Conservation (phyloP, 2,113 vertebrate genomes). For the Petaurus breviceps region DNA sequence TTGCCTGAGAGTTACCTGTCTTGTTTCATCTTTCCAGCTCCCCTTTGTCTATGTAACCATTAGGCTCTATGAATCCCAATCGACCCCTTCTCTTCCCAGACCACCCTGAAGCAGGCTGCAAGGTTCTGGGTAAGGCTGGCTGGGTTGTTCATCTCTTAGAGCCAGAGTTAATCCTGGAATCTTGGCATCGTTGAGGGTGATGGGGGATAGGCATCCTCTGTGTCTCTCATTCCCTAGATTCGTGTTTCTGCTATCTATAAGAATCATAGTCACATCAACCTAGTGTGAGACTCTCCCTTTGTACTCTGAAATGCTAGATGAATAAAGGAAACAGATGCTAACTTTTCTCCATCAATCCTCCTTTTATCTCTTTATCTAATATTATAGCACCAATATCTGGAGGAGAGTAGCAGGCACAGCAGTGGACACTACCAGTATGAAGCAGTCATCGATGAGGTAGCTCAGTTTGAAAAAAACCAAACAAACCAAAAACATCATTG, state of each 20-base stretch:
- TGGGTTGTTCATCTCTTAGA: neutral
- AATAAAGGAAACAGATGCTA: neutral
- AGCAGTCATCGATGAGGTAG: neutral
- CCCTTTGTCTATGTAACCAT: too few species aligned
- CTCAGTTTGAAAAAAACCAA: neutral
- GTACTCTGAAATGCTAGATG: neutral
- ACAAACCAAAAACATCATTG: slow-evolving; percentile 7
- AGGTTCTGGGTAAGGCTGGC: neutral
- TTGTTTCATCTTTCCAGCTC: too few species aligned
- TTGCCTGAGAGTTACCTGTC: too few species aligned
- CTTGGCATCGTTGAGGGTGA: neutral
- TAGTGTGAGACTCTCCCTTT: neutral
- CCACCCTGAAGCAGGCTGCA: neutral
- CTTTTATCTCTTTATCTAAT: neutral
- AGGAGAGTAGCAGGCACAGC: neutral
- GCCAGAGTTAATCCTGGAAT: neutral
- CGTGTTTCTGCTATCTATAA: neutral
- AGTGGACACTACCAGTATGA: neutral
- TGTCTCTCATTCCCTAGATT: neutral
- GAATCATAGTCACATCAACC: neutral
- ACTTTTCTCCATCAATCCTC: neutral
- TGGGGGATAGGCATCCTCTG: neutral
- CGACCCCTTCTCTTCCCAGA: neutral
- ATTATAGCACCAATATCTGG: neutral
- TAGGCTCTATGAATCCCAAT: neutral